phyloP scores from a whole-genome alignment of 2,888 invertebrate genomes.

The Muschampia plurimacula region DNA sequence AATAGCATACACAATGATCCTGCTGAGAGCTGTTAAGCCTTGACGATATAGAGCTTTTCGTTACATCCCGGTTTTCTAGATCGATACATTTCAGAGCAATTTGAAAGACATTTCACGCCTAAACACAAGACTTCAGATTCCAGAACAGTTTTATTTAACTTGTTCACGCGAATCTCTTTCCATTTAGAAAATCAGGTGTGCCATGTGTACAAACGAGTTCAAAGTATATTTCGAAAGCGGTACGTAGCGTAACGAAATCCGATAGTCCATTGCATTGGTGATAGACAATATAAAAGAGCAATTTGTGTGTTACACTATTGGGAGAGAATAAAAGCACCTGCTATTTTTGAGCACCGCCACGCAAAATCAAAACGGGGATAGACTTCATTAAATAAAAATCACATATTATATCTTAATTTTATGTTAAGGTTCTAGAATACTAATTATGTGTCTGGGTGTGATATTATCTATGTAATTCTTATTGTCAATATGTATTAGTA shows the following conservation, averaged over 20 bases:
- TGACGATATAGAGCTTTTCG: too few relatives aligned
- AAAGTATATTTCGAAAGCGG: constrained; percentile 20
- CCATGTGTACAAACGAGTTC: background rate
- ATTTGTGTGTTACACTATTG: constrained; percentile 44
- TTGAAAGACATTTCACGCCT: background rate
- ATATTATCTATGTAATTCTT: too few relatives aligned
- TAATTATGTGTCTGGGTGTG: too few relatives aligned
- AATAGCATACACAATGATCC: too few relatives aligned
- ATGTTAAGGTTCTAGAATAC: too few relatives aligned
- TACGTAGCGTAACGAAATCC: constrained; percentile 40
- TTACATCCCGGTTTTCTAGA: too few relatives aligned
- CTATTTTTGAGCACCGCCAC: background rate
- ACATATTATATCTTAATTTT: too few relatives aligned
- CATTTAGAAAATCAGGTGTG: constrained; percentile 3
- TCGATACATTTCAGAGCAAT: too few relatives aligned
- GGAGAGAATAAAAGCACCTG: constrained; percentile 36
- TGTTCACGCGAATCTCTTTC: background rate
- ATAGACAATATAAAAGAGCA: constrained; percentile 46
- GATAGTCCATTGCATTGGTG: constrained; percentile 44
- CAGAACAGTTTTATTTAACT: background rate
- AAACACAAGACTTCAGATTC: background rate
- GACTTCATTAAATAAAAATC: background rate
- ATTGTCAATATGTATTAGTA: too few relatives aligned
- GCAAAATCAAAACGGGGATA: background rate
- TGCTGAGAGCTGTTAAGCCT: too few relatives aligned